Conservation (phyloP, 2,888 invertebrate genomes). For the Troglohyphantes excavatus region DNA sequence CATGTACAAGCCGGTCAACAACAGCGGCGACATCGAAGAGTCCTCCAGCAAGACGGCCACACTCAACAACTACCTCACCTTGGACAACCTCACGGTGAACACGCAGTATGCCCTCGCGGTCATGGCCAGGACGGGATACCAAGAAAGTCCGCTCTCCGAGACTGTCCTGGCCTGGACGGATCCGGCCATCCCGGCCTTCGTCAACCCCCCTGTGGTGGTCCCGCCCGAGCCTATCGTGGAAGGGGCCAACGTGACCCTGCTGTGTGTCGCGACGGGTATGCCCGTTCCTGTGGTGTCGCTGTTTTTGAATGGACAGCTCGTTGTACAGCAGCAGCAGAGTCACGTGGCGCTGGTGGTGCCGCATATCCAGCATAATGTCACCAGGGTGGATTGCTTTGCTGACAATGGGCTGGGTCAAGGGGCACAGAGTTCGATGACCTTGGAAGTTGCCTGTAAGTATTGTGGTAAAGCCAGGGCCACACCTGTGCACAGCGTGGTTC, state of each 20-base stretch:
- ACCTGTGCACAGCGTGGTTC: no score
- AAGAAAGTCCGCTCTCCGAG: conserved; percentile 90
- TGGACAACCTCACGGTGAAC: conserved; percentile 89
- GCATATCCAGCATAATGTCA: conserved; percentile 87
- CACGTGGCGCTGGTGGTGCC: conserved; percentile 89
- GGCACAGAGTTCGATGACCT: conserved; percentile 91
- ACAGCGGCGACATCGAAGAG: conserved; percentile 85
- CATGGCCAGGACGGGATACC: conserved; percentile 86
- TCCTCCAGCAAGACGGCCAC: conserved; percentile 84
- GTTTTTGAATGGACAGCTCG: conserved; percentile 90
- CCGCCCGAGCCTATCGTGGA: conserved; percentile 92
- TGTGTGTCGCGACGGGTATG: conserved; percentile 92
- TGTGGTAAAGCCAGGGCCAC: no score
- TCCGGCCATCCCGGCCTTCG: conserved; percentile 92
- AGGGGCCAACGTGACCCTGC: conserved; percentile 92
- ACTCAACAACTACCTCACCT: conserved; percentile 87
- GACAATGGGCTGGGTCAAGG: conserved; percentile 94
- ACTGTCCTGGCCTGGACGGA: conserved; percentile 93
- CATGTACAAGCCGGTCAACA: conserved; percentile 87
- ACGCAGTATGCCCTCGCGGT: conserved; percentile 92
- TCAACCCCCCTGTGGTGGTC: conserved; percentile 89
- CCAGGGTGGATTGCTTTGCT: conserved; percentile 91
- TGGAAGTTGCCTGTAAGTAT: conserved; percentile 91
- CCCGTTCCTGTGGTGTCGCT: conserved; percentile 92
- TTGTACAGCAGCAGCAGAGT: conserved; percentile 90